Conservation (phyloP, 2,113 vertebrate species). For the Anas platyrhynchos region DNA sequence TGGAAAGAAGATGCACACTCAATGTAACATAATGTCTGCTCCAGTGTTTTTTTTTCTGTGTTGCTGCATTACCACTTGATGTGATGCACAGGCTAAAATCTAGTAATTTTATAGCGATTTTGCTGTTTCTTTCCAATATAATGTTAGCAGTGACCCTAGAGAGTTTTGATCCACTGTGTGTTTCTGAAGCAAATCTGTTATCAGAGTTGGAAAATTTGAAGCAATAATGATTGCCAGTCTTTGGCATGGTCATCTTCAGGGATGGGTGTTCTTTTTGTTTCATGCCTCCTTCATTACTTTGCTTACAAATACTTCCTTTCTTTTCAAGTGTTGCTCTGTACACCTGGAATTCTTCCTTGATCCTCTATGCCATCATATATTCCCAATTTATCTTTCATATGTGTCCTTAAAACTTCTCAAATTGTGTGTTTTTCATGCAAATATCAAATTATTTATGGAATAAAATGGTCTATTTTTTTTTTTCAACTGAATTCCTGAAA, state of each 20-base stretch:
- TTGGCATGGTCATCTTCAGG: not conserved
- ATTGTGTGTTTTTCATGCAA: accelerated
- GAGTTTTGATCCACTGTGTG: accelerated
- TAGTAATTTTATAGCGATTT: not conserved
- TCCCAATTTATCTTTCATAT: not conserved
- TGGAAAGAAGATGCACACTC: not conserved
- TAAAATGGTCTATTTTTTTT: not conserved
- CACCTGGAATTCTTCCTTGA: not conserved
- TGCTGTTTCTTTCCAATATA: not conserved
- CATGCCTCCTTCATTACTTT: not conserved
- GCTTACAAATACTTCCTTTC: not conserved
- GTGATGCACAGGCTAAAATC: not conserved
- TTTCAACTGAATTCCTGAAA: not conserved
- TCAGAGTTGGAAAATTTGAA: not conserved
- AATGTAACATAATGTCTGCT: not conserved
- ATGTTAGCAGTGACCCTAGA: not conserved
- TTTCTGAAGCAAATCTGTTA: not conserved
- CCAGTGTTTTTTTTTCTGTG: not conserved
- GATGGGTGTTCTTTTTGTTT: not conserved
- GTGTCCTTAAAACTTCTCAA: not conserved
- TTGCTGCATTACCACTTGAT: not conserved
- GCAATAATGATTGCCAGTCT: not conserved
- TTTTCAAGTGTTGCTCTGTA: not conserved
- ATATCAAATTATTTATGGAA: not conserved
- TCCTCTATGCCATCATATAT: not conserved